Evolutionary conservation across 1,140 invertebrate genomes (phyloP).

Genomic region (Ceratosolen solmsi): DNA sequence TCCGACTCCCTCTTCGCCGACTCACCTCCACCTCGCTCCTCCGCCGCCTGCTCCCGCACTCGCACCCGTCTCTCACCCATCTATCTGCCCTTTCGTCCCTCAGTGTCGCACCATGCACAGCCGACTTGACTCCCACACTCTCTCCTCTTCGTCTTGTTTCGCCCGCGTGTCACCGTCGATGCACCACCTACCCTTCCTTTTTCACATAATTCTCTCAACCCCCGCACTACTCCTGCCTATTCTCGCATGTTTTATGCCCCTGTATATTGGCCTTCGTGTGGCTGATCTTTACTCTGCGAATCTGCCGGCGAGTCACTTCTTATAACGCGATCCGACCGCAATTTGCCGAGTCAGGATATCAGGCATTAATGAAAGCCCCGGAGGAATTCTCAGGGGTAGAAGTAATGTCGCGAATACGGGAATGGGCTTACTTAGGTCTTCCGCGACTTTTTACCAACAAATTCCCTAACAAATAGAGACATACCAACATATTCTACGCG

Average conservation of each 20-base stretch:
- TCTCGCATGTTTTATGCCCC: not conserved
- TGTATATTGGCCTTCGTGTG: not conserved
- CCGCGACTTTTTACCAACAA: too few relatives aligned
- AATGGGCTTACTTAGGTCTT: not conserved
- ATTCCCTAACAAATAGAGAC: too few relatives aligned
- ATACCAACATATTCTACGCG: too few relatives aligned
- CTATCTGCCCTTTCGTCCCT: not conserved
- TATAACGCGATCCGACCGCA: not conserved
- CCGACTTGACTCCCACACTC: not conserved
- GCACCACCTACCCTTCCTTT: not conserved
- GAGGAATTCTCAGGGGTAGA: not conserved
- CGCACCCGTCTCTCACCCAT: not conserved
- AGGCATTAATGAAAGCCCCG: too few relatives aligned
- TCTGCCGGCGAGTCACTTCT: not conserved
- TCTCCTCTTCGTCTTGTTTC: not conserved
- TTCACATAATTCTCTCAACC: not conserved
- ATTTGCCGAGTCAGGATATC: not conserved
- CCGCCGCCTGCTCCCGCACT: slow-evolving; percentile 5
- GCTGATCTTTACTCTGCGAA: not conserved
- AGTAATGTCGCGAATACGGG: too few relatives aligned
- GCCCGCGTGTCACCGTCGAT: not conserved
- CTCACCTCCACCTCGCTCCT: too few relatives aligned
- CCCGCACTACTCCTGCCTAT: not conserved
- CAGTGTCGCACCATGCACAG: not conserved
- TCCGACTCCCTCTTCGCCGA: not conserved